Percentiles rank a stretch among this genome's conserved stretches.
phyloP scores from a whole-genome alignment of 2,888 invertebrate species.

The Gastrophysa polygoni region DNA sequence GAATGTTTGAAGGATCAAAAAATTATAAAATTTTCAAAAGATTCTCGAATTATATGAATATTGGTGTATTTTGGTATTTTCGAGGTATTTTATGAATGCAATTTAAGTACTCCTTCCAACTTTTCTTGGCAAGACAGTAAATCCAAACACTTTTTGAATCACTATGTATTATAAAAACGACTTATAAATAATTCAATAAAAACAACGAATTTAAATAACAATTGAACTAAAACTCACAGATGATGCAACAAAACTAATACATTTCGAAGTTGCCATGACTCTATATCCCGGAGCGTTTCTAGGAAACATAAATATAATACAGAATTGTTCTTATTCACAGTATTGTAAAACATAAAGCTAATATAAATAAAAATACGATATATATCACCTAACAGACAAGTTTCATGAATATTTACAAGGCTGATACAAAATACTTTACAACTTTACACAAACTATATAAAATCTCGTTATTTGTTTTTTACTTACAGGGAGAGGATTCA shows the following conservation, averaged over 20 bases:
- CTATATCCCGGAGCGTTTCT: background rate
- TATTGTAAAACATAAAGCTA: constrained; percentile 22
- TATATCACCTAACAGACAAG: constrained; percentile 28
- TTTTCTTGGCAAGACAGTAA: constrained; percentile 14
- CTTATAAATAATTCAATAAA: constrained; percentile 8
- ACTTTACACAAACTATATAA: constrained; percentile 7
- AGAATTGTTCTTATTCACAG: constrained; percentile 34
- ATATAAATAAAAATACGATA: constrained; percentile 32
- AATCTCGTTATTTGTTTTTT: background rate
- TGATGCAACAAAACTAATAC: constrained; percentile 47
- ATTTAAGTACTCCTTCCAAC: constrained; percentile 25
- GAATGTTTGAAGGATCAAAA: background rate
- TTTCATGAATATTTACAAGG: constrained; percentile 32
- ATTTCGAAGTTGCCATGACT: constrained; percentile 39
- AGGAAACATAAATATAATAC: constrained; percentile 26
- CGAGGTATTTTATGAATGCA: background rate
- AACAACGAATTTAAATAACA: constrained; percentile 38
- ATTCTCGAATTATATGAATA: no score
- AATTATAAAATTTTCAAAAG: no score
- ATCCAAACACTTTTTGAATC: background rate
- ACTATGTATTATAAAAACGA: no score
- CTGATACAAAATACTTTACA: constrained; percentile 34
- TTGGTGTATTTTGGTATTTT: background rate
- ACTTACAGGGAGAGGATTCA: background rate
- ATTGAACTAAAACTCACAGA: constrained; percentile 32